Evolutionary conservation across 2,113 vertebrate genomes (phyloP).

Genomic region (Nesoenas mayeri): DNA sequence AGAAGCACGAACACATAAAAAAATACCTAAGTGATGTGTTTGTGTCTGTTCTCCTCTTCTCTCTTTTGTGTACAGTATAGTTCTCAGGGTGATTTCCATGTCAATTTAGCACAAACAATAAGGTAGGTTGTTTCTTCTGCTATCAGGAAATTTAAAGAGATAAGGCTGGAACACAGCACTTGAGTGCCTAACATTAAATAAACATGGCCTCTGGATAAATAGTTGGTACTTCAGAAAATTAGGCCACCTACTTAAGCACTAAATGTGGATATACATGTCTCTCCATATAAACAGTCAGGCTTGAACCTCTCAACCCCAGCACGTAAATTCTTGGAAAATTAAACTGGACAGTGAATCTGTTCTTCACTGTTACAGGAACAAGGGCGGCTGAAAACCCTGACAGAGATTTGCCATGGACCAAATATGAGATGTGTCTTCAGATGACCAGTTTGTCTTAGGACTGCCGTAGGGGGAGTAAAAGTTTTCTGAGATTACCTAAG

Average conservation of each 20-base stretch:
- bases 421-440: not conserved
- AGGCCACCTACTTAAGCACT: constrained; percentile 38
- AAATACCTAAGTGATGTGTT: accelerated
- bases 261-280: not conserved
- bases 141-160: not conserved
- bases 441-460: not conserved
- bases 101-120: not conserved
- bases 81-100: not conserved
- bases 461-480: accelerated
- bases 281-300: not conserved
- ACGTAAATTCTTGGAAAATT: not conserved
- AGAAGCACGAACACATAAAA: not conserved
- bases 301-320: not conserved
- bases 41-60: not conserved
- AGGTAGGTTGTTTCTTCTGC: not conserved
- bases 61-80: not conserved
- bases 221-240: constrained; percentile 19
- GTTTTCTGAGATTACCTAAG: not conserved
- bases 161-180: not conserved
- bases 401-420: not conserved
- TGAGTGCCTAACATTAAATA: constrained; percentile 55
- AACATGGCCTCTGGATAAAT: constrained; percentile 40
- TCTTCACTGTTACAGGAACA: not conserved
- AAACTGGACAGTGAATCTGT: not conserved
- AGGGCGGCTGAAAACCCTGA: not conserved